Evolutionary conservation across 1,140 invertebrate species (phyloP).

Genomic region (Drosophila cardini): DNA sequence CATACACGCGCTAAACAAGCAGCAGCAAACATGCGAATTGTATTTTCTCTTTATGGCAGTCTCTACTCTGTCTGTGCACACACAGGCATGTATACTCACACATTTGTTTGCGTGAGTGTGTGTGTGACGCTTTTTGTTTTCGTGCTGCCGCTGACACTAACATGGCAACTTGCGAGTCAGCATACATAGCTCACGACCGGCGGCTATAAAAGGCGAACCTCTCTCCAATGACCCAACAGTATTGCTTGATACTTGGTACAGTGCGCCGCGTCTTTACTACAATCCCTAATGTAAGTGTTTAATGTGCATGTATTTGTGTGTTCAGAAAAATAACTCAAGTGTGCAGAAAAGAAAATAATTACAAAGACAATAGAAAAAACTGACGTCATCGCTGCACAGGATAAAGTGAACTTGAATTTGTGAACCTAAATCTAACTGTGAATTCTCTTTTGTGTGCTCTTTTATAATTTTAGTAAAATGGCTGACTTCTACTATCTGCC

Average conservation of each 20-base stretch:
- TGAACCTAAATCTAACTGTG: constrained; percentile 17
- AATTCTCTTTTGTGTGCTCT: constrained; percentile 26
- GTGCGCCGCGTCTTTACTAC: constrained; percentile 54
- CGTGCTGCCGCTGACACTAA: constrained; percentile 33
- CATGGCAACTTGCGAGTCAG: constrained; percentile 23
- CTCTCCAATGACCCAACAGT: constrained; percentile 49
- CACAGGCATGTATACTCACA: background rate
- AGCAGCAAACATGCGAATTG: constrained; percentile 46
- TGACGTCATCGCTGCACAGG: constrained; percentile 8
- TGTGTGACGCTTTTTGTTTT: constrained; percentile 36
- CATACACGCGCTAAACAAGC: constrained; percentile 5
- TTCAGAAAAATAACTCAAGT: constrained; percentile 15
- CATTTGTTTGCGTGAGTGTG: constrained; percentile 8
- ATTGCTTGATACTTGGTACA: constrained; percentile 66
- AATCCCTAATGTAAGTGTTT: constrained; percentile 61
- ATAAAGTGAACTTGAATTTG: background rate
- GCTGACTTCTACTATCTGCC: constrained; percentile 88
- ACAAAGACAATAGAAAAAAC: constrained; percentile 2
- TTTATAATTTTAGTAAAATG: constrained; percentile 57
- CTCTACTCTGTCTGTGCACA: background rate
- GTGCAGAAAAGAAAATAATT: constrained; percentile 11
- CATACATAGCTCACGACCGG: background rate
- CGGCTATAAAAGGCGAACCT: constrained; percentile 61
- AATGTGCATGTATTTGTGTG: constrained; percentile 15
- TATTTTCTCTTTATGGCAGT: constrained; percentile 53